Percentiles rank a stretch among this genome's conserved stretches.
These are phyloP conservation scores for Aporophyla nigra DNA, from an alignment of 2,888 invertebrate species.

Conservation along the genomic window DNA sequence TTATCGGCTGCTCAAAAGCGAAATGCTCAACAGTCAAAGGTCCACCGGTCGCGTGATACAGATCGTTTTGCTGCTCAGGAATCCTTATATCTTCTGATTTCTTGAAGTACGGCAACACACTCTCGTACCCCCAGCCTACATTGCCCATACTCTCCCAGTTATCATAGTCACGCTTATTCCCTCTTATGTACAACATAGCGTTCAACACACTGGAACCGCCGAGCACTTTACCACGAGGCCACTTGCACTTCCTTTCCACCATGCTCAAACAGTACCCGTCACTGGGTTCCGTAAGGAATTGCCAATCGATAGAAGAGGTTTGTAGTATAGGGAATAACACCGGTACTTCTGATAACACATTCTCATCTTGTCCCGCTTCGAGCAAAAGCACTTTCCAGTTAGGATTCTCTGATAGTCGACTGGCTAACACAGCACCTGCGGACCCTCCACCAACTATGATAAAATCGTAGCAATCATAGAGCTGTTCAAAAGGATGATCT, in stretches of 20 bases:
- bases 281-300: conserved; percentile 94
- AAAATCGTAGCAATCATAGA: conserved; percentile 94
- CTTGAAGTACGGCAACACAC: conserved; percentile 94
- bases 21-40: conserved; percentile 94
- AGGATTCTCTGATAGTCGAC: conserved; percentile 94
- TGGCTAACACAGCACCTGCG: conserved; percentile 95
- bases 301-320: conserved; percentile 95
- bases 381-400: conserved; percentile 94
- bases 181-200: conserved; percentile 97
- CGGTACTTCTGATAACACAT: conserved; percentile 93
- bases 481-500: conserved; percentile 88
- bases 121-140: conserved; percentile 95
- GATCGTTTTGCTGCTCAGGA: conserved; percentile 89
- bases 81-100: conserved; percentile 95
- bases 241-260: conserved; percentile 92
- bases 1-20: conserved; percentile 93
- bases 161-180: conserved; percentile 96
- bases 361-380: conserved; percentile 95
- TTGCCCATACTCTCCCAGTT: conserved; percentile 95
- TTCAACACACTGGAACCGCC: conserved; percentile 96
- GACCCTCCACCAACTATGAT: conserved; percentile 95
- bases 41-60: conserved; percentile 94
- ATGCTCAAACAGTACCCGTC: conserved; percentile 93
- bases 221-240: conserved; percentile 95
- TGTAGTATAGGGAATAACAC: conserved; percentile 93